Evolutionary conservation across 1,140 invertebrate genomes (phyloP), one percentile per base, ranked within the genome.

Genomic region (Drosophila jambulina): DNA sequence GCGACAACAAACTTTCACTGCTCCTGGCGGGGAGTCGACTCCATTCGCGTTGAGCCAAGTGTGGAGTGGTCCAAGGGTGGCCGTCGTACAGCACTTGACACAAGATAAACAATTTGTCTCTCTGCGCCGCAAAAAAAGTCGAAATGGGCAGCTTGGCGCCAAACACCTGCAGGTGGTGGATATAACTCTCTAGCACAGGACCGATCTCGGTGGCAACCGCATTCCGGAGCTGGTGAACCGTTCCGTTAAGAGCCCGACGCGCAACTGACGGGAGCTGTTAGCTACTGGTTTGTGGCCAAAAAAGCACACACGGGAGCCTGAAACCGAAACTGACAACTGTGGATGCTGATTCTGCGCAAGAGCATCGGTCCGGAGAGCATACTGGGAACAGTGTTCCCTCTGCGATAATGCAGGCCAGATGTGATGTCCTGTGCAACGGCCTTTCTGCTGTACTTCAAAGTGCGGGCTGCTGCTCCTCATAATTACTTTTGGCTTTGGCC

Each of bases 21-120:
- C 21, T 53, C n/a, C 19, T 42, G 12, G 15, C 8, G 23, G 23
- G 19, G 53, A n/a, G 38, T 54, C 23, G 23, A 19, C 29, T 32
- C 12, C 32, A n/a, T 29, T 54, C 23, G 23, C 15, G 29, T 42
- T 17, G n/a, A 36, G 13, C 21, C 25, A 27, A 32, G 51, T 43
- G 10, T 15, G 45, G 23, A 48, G 23, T 51, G 67, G 67, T 42
- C 29, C 15, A 17, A 23, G 65, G 46, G 51, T 40, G 64, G 70
- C 36, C 51, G 25, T 60, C 49, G 43, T 75, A 43, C 67, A 81
- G 76, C 78, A 90, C 85, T 90, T 90, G 81, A 88, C 85, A 85
- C 85, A 85, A 88, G 78, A 90, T 88, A 88, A 88, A 88, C 81
- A 88, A 88, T 90, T 88, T 90, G 85, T 90, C 86, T 81, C 76